Base-by-base conservation (phyloP, 1,140 invertebrate genomes). In the Pseudomyrmex dendroicus region DNA sequence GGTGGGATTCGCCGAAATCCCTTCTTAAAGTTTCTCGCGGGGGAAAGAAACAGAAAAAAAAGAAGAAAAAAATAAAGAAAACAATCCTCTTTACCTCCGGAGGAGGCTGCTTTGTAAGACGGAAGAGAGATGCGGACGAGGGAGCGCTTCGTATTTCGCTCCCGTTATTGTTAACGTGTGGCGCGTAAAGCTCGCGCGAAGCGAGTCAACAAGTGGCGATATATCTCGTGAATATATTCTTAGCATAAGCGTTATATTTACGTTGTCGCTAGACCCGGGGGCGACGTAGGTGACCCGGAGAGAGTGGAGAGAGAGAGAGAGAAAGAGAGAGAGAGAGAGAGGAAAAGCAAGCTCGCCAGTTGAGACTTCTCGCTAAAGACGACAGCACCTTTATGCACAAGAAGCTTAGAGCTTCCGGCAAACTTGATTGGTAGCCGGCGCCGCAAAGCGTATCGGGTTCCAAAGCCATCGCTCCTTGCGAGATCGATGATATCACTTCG, bases 181-280 rank as follows among this genome's bases (percentile, higher is more conserved):
- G 15, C 20, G 13, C 64, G 70, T 57, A 48, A 54, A 2, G 44
- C n/a, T 52, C 20, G 15, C 46, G 20, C 52, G 54, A 78, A 54
- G 20, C 52, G 54, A 78, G 76, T 78, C 76, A 78, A 78, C 76
- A 78, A 78, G 76, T 78, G 76, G 76, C 54, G 20, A 78, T 78
- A 78, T 68, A 78, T 78, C 46, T 70, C 15, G 15, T 22, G 54
- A 59, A 57, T 78, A 46, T 66, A 78, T 70, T 70, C 64, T 70
- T 59, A 78, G 44, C 63, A 13, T 59, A 70, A 78, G 76, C 76
- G 15, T 78, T 78, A 78, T 35, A 35, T 70, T 68, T 78, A 78
- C 20, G 74, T 15, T 25, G 48, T 48, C n/a, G 52, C 20, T 20
- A 44, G 10, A 64, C 13, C 46, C 10, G 3, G 44, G 22, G 15